phyloP scores from a whole-genome alignment of 2,888 invertebrate species.

The Agrochola circellaris region DNA sequence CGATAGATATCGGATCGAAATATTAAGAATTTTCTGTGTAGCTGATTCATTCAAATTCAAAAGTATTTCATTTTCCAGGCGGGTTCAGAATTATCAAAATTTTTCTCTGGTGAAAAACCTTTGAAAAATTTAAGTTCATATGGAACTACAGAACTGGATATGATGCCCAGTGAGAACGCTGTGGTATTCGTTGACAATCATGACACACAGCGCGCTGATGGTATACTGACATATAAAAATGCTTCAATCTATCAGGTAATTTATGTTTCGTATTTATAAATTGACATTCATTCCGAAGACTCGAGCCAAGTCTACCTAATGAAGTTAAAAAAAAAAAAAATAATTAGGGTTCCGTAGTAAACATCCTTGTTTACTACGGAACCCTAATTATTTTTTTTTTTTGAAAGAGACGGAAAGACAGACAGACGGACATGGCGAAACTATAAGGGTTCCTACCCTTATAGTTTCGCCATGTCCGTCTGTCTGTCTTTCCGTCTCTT shows the following conservation, averaged over 20 bases:
- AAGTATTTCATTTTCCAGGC: slow-evolving; percentile 70
- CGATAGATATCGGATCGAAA: neutral
- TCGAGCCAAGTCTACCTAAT: no score
- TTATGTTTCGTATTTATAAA: neutral
- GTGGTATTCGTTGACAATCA: slow-evolving; percentile 96
- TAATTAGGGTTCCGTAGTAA: no score
- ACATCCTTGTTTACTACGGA: no score
- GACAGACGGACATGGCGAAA: no score
- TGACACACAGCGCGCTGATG: slow-evolving; percentile 94
- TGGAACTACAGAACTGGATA: slow-evolving; percentile 81
- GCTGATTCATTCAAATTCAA: neutral
- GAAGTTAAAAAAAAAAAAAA: neutral
- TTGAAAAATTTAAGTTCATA: slow-evolving; percentile 88
- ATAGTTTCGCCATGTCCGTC: no score
- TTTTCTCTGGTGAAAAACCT: slow-evolving; percentile 90
- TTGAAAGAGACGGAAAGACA: no score
- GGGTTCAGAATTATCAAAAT: slow-evolving; percentile 89
- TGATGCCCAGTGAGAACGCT: slow-evolving; percentile 91
- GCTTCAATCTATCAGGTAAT: slow-evolving; percentile 92
- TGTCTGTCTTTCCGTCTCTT: no score
- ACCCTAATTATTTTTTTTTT: no score
- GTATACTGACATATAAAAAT: slow-evolving; percentile 93
- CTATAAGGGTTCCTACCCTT: no score
- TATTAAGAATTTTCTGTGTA: neutral
- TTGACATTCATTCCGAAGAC: neutral